These are phyloP conservation scores for Drosophila borborema DNA, from an alignment of 2,888 invertebrate genomes.

Conservation along the genomic window DNA sequence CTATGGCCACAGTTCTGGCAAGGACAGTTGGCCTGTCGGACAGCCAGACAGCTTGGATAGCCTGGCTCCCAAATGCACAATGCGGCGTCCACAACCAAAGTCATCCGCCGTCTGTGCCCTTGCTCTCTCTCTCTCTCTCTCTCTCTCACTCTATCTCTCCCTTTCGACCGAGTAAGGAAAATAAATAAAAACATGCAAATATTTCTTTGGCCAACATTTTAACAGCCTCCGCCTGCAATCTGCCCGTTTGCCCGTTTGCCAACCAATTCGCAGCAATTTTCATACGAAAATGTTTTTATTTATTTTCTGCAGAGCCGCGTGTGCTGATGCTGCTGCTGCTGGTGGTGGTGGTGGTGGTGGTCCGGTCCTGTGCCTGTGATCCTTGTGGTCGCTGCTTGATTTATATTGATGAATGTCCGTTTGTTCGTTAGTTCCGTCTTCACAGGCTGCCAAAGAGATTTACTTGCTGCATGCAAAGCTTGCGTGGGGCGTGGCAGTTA, in stretches of 20 bases:
- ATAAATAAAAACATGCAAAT: conserved; percentile 77
- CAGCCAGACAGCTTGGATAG: conserved; percentile 16
- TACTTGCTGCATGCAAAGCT: conserved; percentile 58
- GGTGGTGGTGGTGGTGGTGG: neutral
- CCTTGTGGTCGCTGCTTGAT: conserved; percentile 82
- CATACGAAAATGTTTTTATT: conserved; percentile 75
- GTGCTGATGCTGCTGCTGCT: neutral
- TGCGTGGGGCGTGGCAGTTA: conserved; percentile 49
- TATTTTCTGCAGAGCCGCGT: conserved; percentile 51
- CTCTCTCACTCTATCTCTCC: conserved; percentile 6
- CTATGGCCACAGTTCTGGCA: conserved; percentile 31
- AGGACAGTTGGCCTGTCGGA: conserved; percentile 30
- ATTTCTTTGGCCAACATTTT: conserved; percentile 78
- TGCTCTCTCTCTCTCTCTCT: neutral
- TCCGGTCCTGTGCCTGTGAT: conserved; percentile 59
- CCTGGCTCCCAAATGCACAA: conserved; percentile 55
- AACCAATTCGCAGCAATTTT: conserved; percentile 68
- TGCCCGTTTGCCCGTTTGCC: conserved; percentile 39
- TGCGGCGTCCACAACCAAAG: conserved; percentile 49
- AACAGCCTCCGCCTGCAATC: conserved; percentile 46
- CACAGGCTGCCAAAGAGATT: conserved; percentile 77
- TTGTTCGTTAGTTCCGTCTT: conserved; percentile 81
- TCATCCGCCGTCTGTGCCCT: conserved; percentile 29
- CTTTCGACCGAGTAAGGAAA: conserved; percentile 52
- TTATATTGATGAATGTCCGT: conserved; percentile 84